A percentile compares a stretch with the other conserved stretches of the same genome.
These are phyloP conservation scores for Mythimna vitellina DNA, from an alignment of 2,888 invertebrate genomes.

Conservation along the genomic window DNA sequence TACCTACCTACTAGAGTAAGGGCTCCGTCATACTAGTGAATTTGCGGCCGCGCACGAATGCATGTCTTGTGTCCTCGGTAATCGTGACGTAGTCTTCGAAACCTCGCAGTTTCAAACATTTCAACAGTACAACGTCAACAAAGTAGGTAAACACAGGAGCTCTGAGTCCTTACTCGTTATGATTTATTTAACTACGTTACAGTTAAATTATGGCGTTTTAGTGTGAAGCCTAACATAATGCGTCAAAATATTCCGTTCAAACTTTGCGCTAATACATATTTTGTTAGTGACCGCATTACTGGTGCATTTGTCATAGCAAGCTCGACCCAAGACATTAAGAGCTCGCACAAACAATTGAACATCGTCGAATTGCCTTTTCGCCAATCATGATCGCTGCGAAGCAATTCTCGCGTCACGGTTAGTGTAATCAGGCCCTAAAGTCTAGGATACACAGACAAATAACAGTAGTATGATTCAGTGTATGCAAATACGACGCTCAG, in stretches of 20 bases:
- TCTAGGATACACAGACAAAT: constrained; percentile 61
- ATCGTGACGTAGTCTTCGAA: background rate
- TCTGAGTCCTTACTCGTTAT: background rate
- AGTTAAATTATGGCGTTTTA: constrained; percentile 1
- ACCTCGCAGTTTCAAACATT: constrained; percentile 13
- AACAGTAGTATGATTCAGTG: constrained; percentile 75
- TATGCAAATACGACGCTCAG: constrained; percentile 72
- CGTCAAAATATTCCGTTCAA: background rate
- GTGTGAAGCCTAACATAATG: background rate
- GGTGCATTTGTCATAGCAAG: constrained; percentile 21
- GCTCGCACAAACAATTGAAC: constrained; percentile 15
- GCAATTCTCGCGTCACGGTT: constrained; percentile 13
- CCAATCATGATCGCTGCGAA: constrained; percentile 18
- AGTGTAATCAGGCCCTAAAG: constrained; percentile 50
- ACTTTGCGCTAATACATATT: background rate
- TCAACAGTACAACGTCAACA: constrained; percentile 27
- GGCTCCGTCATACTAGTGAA: constrained; percentile 24
- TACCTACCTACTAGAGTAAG: constrained; percentile 18
- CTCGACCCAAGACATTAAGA: background rate
- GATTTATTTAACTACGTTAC: background rate
- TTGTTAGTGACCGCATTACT: constrained; percentile 12
- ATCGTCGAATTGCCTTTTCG: constrained; percentile 30
- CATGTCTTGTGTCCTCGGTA: background rate
- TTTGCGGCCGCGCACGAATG: background rate
- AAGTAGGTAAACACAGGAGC: constrained; percentile 7